A percentile compares a stretch with the other conserved stretches of the same genome.
Evolutionary conservation across 2,888 invertebrate species (phyloP).

Genomic region (Homarus gammarus): DNA sequence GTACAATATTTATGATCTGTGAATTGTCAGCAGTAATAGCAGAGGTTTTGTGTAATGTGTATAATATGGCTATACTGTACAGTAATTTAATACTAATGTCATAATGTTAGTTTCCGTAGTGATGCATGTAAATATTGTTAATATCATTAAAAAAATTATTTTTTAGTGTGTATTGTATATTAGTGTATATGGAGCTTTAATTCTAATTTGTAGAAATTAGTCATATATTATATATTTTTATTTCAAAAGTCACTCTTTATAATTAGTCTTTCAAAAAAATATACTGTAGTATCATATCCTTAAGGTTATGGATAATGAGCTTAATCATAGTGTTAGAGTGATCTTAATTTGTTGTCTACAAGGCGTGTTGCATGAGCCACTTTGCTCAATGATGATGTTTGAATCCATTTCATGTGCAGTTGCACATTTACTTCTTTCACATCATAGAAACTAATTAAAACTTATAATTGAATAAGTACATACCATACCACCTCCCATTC

Average conservation of each 20-base stretch:
- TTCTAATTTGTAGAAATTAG: background rate
- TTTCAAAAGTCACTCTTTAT: background rate
- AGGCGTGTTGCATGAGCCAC: background rate
- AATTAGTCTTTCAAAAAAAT: background rate
- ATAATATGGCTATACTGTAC: no score
- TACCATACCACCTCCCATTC: no score
- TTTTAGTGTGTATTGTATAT: background rate
- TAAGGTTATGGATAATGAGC: background rate
- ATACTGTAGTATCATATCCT: background rate
- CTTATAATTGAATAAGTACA: no score
- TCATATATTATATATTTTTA: background rate
- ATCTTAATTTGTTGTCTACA: background rate
- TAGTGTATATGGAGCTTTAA: background rate
- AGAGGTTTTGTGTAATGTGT: background rate
- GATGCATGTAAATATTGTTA: background rate
- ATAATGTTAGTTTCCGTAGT: background rate
- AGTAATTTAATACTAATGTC: background rate
- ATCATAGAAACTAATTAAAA: no score
- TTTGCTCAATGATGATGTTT: background rate
- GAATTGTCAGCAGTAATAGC: no score
- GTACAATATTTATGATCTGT: no score
- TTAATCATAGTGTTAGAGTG: background rate
- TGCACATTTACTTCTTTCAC: no score
- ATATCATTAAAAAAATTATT: background rate
- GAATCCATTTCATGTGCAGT: no score